Evolutionary conservation across 2,888 invertebrate species (phyloP).

Genomic region (Eledone cirrhosa): DNA sequence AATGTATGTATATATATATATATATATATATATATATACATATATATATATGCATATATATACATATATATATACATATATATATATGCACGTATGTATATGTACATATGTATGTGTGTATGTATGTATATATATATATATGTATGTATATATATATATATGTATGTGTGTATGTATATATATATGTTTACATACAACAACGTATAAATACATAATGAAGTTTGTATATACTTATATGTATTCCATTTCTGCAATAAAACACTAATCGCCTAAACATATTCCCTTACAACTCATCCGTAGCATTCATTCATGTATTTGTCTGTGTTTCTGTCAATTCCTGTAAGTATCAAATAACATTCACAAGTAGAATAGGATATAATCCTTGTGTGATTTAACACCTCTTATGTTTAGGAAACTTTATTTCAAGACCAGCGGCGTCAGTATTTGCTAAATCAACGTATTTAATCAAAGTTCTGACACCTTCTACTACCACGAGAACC

Average conservation of each 20-base stretch:
- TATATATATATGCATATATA: no score
- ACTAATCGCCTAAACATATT: no score
- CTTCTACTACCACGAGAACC: no score
- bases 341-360: neutral
- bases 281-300: no score
- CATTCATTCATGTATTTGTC: neutral
- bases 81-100: neutral
- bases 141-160: slow-evolving; percentile 4
- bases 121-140: neutral
- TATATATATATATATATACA: no score
- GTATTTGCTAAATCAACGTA: no score
- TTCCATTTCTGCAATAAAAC: no score
- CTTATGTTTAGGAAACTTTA: no score
- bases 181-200: neutral
- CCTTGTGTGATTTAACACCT: no score
- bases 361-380: neutral
- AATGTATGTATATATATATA: no score
- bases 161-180: slow-evolving; percentile 5
- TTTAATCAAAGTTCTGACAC: no score
- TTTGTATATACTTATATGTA: neutral
- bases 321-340: neutral
- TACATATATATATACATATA: neutral
- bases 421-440: no score
- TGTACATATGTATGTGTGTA: neutral
- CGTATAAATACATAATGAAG: neutral